Evolutionary conservation across 2,113 vertebrate genomes (phyloP).

Genomic region (Sialia sialis): DNA sequence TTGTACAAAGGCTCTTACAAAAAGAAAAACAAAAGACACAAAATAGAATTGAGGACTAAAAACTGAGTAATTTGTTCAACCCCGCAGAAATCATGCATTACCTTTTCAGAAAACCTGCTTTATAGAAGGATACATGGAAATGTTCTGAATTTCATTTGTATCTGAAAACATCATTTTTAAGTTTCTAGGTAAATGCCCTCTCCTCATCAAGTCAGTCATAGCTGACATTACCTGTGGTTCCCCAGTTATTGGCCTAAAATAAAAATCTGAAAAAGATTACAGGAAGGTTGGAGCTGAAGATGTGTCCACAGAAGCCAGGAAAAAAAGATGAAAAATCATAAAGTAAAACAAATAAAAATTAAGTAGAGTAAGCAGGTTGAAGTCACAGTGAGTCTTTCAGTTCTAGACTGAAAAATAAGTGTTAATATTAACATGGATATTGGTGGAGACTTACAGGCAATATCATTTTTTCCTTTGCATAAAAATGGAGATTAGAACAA

Average conservation of each 20-base stretch:
- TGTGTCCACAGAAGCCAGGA: not conserved
- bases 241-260: not conserved
- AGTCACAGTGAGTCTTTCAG: not conserved
- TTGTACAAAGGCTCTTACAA: not conserved
- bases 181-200: not conserved
- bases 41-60: not conserved
- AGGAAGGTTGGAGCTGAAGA: not conserved
- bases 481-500: not conserved
- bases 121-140: not conserved
- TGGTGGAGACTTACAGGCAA: not conserved
- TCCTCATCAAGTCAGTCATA: not conserved
- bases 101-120: not conserved
- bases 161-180: accelerated
- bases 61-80: not conserved
- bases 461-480: not conserved
- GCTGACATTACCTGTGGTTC: not conserved
- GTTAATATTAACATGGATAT: not conserved
- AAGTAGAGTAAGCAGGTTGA: not conserved
- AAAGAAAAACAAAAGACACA: too few relatives aligned
- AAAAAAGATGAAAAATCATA: not conserved
- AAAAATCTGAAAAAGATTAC: not conserved
- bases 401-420: not conserved
- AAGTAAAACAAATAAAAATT: not conserved
- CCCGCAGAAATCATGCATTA: not conserved
- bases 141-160: not conserved